Evolutionary conservation across 2,113 vertebrate genomes (phyloP).

Genomic region (Okapia johnstoni): DNA sequence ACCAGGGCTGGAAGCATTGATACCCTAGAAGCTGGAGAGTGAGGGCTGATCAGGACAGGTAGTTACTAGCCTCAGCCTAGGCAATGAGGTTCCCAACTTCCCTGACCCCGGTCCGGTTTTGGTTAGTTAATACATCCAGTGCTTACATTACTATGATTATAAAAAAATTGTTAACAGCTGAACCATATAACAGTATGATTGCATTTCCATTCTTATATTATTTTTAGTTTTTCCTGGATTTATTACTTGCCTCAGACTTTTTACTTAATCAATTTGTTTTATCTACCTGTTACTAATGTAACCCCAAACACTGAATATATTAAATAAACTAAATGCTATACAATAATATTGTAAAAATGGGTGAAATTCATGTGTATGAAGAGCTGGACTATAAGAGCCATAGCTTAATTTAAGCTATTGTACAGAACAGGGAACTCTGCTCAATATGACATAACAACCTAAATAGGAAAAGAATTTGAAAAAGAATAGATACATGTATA

Average conservation of each 20-base stretch:
- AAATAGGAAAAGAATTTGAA: not conserved
- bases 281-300: not conserved
- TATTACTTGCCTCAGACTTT: not conserved
- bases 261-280: not conserved
- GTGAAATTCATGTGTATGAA: not conserved
- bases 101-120: not conserved
- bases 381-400: not conserved
- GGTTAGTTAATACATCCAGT: not conserved
- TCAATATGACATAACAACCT: not conserved
- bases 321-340: not conserved
- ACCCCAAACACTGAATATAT: not conserved
- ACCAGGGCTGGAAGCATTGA: not conserved
- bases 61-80: not conserved
- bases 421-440: not conserved
- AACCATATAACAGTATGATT: not conserved
- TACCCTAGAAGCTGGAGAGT: not conserved
- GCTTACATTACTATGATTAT: not conserved
- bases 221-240: not conserved
- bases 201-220: not conserved
- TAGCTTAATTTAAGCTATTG: not conserved
- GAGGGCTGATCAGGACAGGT: not conserved
- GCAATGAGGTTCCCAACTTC: not conserved
- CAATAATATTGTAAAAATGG: not conserved
- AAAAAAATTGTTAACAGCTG: not conserved
- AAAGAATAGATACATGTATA: not conserved